These are phyloP conservation scores for Synanthedon vespiformis DNA, from an alignment of 2,888 invertebrate genomes.

Conservation along the genomic window DNA sequence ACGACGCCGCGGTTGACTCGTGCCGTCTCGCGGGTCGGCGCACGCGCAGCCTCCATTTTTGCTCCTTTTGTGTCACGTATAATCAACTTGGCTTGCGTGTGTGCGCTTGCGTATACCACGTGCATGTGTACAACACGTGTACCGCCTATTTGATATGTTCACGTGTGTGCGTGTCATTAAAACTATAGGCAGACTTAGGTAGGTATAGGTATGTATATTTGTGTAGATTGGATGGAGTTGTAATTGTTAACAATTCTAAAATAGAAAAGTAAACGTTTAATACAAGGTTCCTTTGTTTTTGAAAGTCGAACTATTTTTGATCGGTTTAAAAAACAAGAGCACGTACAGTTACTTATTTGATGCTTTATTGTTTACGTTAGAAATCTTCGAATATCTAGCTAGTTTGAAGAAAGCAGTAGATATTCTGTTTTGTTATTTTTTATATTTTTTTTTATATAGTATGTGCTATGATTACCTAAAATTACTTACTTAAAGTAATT, in stretches of 20 bases:
- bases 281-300: neutral
- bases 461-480: too few species aligned
- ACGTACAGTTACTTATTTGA: neutral
- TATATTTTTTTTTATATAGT: too few species aligned
- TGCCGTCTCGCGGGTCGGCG: conserved; percentile 60
- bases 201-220: too few species aligned
- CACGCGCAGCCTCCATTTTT: conserved; percentile 65
- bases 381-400: neutral
- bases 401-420: neutral
- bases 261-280: conserved; percentile 3
- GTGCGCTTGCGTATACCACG: conserved; percentile 25
- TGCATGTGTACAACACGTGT: conserved; percentile 8
- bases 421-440: too few species aligned
- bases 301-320: neutral
- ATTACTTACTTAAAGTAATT: too few species aligned
- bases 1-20: conserved; percentile 43
- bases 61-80: conserved; percentile 61
- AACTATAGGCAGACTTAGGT: too few species aligned
- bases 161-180: conserved; percentile 1
- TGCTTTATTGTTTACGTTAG: neutral
- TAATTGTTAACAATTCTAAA: conserved; percentile 3
- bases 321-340: neutral
- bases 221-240: neutral
- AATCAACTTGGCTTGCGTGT: conserved; percentile 37
- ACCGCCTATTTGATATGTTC: conserved; percentile 18